Base-by-base conservation (phyloP, 2,888 invertebrate genomes). In the Hirtodrosophila alboralis region DNA sequence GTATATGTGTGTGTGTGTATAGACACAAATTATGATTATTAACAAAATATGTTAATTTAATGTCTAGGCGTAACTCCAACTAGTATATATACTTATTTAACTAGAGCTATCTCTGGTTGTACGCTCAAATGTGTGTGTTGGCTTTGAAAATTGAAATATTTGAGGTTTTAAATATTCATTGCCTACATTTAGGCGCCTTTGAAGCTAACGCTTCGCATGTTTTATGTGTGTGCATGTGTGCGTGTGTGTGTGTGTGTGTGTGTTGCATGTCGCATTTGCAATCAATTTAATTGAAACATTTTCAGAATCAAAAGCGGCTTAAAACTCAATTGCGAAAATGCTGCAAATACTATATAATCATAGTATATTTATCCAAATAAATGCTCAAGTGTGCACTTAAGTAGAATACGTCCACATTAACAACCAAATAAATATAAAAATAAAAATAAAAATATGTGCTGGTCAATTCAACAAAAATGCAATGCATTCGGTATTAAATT, bases 1-100 rank as follows among this genome's bases (percentile, higher is more conserved):
- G n/a, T n/a, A n/a, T n/a, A n/a, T n/a, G n/a, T n/a, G n/a, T n/a
- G n/a, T n/a, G n/a, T n/a, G n/a, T 18, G 13, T 16, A 30, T n/a
- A 49, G 26, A 23, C 9, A 52, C 36, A 84, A 86, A 78, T 81
- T 84, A 81, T 81, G 75, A 75, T 81, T 81, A 81, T 81, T 84
- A 86, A 64, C 48, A 65, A 86, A 81, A 81, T 81, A 81, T 81
- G 81, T 81, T 86, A 86, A 81, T 81, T 86, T 84, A 67, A 81
- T 81, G 86, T 58, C 69, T 67, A 67, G 79, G 75, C 86, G 62
- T 75, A 75, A 33, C 49, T 48, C 28, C 30, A 48, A 41, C 49
- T 59, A 37, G n/a, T 37, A 72, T 53, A 52, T 48, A 40, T 5
- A 3, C 18, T 5, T n/a, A n/a, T 44, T 34, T 43, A 48, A 33